These are phyloP conservation scores for Pristis pectinata DNA, from an alignment of 2,797 vertebrate genomes.

Conservation along the genomic window DNA sequence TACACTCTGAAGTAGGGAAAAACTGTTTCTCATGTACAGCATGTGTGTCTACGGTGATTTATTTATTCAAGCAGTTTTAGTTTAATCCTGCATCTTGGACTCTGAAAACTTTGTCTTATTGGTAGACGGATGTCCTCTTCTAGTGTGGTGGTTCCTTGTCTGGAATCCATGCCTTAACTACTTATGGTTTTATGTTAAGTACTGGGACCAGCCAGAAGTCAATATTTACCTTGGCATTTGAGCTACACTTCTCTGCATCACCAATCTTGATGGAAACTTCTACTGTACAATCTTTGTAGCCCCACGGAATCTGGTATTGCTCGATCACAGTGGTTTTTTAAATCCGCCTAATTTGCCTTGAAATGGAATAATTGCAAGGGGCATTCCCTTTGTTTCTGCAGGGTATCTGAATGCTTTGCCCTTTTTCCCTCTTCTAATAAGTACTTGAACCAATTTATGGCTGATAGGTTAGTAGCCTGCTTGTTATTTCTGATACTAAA, in stretches of 20 bases:
- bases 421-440: not conserved
- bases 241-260: conserved; percentile 40
- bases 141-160: not conserved
- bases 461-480: not conserved
- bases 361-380: not conserved
- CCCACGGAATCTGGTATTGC: not conserved
- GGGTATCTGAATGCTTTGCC: not conserved
- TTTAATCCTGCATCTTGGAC: not conserved
- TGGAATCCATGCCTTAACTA: conserved; percentile 41
- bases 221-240: conserved; percentile 47
- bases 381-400: not conserved
- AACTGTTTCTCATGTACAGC: not conserved
- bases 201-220: conserved; percentile 43
- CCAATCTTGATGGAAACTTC: not conserved
- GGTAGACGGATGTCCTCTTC: not conserved
- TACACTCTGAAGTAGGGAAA: no score
- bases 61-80: conserved; percentile 15
- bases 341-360: not conserved
- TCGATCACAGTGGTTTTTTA: not conserved
- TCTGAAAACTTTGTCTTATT: not conserved
- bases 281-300: not conserved
- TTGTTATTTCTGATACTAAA: not conserved
- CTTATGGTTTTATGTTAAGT: conserved; percentile 32
- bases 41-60: not conserved
- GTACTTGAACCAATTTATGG: not conserved